Evolutionary conservation across 1,140 invertebrate genomes (phyloP), one percentile per base, ranked within the genome.

Genomic region (Drosophila micromelanica): DNA sequence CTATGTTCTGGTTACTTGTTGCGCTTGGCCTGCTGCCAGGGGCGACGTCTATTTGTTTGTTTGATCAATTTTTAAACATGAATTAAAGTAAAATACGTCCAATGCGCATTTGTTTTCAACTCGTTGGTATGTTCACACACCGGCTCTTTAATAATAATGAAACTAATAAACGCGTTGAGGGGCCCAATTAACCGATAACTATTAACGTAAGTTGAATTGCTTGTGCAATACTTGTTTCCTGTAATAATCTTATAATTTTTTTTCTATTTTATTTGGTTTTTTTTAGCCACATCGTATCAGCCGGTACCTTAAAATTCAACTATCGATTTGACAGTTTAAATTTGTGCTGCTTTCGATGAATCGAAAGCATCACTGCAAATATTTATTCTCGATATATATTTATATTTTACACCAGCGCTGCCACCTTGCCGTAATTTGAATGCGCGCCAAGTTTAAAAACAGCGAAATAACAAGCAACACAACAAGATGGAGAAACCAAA

Each of bases 401-500:
- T 8, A 56, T 71, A 20, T 35, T 52, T 52, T 32, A 23, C 9
- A 67, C 17, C 49, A 69, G 70, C 43, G 70, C 56, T 68, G 56
- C 70, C 70, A 73, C 35, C 42, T 52, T 2, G 32, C 27, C 7
- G 43, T 1, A 35, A 17, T 43, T 37, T 45, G n/a, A 4, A 35
- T 52, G 64, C 49, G 56, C 64, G 70, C 64, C 48, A 42, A 55
- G 20, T 73, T 73, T 68, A n/a, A 69, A 73, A 48, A 9, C n/a
- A 23, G 37, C 46, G 17, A n/a, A 9, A 0, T 23, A 32, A 13
- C 5, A 23, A 17, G 5, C 7, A 45, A 9, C n/a, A 5, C 51
- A 74, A 5, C 56, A 77, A 35, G 35, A 89, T 89, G 80, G 51
- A 74, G 23, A 76, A 70, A 48, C 70, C 72, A 12, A 90, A 90